phyloP scores from a whole-genome alignment of 53 echinoderm and acorn worm species.

The Antedon mediterranea region DNA sequence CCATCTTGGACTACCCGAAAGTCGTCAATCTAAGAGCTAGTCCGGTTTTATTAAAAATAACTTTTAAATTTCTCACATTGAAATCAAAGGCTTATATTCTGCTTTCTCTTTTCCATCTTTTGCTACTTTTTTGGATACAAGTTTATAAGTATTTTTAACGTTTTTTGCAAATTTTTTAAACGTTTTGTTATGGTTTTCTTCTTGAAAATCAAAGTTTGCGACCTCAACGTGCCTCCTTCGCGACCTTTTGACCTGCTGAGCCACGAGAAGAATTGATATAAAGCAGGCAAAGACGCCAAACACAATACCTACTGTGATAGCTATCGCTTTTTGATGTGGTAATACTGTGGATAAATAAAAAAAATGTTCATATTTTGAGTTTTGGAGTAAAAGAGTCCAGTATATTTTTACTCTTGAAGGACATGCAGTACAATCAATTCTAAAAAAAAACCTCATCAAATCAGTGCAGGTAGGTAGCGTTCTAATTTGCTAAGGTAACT shows the following conservation, averaged over 20 bases:
- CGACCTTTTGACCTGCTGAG: slow-evolving; percentile 32
- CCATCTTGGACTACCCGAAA: too few relatives aligned
- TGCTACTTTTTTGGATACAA: not conserved
- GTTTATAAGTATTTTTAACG: not conserved
- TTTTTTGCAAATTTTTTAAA: slow-evolving; percentile 4
- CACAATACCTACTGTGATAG: slow-evolving; percentile 19
- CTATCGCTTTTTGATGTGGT: not conserved
- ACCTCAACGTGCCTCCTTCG: slow-evolving; percentile 52
- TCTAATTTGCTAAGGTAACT: too few relatives aligned
- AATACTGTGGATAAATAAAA: not conserved
- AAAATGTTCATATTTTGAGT: not conserved
- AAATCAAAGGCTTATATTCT: not conserved
- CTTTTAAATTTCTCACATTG: too few relatives aligned
- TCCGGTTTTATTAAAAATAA: too few relatives aligned
- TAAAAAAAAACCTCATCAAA: too few relatives aligned
- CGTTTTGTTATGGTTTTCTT: not conserved
- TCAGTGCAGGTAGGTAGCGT: too few relatives aligned
- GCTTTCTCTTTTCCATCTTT: not conserved
- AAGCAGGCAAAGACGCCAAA: slow-evolving; percentile 24
- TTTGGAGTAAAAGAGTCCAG: too few relatives aligned
- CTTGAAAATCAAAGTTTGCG: slow-evolving; percentile 94
- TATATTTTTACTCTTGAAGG: too few relatives aligned
- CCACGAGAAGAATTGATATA: slow-evolving; percentile 18
- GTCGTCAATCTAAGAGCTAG: too few relatives aligned
- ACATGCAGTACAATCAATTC: too few relatives aligned